Percentiles rank a stretch among this genome's conserved stretches.
Evolutionary conservation across 1,140 invertebrate species (phyloP).

Genomic region (Anoplolepis gracilipes): DNA sequence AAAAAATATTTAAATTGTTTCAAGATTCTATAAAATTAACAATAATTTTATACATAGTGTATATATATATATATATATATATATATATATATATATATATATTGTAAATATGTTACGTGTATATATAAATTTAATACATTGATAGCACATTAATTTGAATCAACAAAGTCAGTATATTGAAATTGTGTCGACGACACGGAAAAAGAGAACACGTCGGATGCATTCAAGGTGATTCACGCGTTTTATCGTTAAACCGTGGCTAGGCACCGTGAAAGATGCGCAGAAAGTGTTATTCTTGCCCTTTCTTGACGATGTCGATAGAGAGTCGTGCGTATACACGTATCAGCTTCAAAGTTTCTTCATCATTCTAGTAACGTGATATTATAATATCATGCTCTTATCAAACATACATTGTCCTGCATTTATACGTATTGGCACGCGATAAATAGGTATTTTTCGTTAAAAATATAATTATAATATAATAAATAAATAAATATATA

Average conservation of each 20-base stretch:
- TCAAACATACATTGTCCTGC: conserved; percentile 34
- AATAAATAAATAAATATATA: background rate
- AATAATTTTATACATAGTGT: too few relatives aligned
- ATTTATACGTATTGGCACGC: background rate
- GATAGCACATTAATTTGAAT: too few relatives aligned
- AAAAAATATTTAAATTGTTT: too few relatives aligned
- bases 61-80: too few relatives aligned
- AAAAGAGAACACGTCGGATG: conserved; percentile 68
- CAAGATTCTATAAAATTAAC: too few relatives aligned
- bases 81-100: too few relatives aligned
- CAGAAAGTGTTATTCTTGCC: conserved; percentile 57
- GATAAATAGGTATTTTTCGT: background rate
- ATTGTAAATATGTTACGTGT: too few relatives aligned
- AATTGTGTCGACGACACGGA: conserved; percentile 17
- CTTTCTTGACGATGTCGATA: conserved; percentile 25
- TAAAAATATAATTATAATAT: background rate
- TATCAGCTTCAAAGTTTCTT: conserved; percentile 38
- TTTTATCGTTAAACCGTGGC: conserved; percentile 72
- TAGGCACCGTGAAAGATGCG: conserved; percentile 57
- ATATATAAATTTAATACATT: too few relatives aligned
- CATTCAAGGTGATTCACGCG: conserved; percentile 63
- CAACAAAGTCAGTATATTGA: too few relatives aligned
- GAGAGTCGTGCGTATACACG: background rate
- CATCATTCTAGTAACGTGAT: conserved; percentile 28
- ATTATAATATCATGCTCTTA: conserved; percentile 14